Conservation (phyloP, 2,113 vertebrate genomes). For the Hemichromis elongatus region DNA sequence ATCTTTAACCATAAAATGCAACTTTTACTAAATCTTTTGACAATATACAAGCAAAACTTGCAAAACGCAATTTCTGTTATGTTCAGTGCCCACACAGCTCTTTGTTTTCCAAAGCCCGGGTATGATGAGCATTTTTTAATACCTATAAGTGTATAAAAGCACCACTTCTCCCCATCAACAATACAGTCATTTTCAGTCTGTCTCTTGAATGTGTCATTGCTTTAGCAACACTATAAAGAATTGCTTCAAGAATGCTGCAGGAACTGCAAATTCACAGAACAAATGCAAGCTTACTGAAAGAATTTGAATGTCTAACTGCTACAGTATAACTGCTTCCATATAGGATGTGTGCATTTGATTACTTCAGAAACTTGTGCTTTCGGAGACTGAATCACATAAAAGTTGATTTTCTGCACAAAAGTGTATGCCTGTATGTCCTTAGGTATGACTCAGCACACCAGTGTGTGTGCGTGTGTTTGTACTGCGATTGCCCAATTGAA, state of each 20-base stretch:
- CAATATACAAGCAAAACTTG: not conserved
- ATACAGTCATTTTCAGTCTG: not conserved
- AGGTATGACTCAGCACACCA: constrained; percentile 20
- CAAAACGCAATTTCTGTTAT: not conserved
- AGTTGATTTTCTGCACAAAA: not conserved
- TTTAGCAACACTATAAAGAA: constrained; percentile 1
- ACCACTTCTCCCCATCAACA: not conserved
- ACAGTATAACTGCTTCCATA: not conserved
- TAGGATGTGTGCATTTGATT: not conserved
- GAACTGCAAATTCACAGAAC: constrained; percentile 13
- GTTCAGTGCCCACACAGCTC: not conserved
- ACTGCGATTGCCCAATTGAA: constrained; percentile 16
- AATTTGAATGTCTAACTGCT: not conserved
- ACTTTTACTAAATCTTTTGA: not conserved
- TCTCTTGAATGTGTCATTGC: constrained; percentile 11
- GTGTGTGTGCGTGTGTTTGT: not conserved
- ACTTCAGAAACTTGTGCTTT: not conserved
- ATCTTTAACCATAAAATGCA: not conserved
- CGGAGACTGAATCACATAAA: not conserved
- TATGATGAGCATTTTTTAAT: not conserved
- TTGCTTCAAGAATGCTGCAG: not conserved
- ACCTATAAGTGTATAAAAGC: not conserved
- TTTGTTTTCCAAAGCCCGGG: not conserved
- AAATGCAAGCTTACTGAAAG: not conserved
- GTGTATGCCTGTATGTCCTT: not conserved